Evolutionary conservation across 2,888 invertebrate species (phyloP).

Genomic region (Orchesellides sinensis): DNA sequence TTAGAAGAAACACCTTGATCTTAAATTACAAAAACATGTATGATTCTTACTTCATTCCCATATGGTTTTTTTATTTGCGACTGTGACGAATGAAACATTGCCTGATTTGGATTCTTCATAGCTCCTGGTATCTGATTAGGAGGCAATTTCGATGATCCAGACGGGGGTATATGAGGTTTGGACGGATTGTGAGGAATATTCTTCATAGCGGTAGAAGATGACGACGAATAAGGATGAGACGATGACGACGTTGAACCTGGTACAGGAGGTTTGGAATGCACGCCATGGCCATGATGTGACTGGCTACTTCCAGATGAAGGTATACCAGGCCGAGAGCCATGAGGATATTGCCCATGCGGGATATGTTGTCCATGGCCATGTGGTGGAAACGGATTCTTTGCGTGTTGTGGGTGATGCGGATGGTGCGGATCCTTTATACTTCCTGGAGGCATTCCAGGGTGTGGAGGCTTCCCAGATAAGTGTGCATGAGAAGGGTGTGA

Average conservation of each 20-base stretch:
- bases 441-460: conserved; percentile 49
- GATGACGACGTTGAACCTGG: conserved; percentile 38
- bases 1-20: too few species aligned
- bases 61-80: conserved; percentile 61
- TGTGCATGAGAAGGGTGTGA: conserved; percentile 35
- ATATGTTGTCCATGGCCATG: conserved; percentile 59
- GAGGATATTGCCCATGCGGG: conserved; percentile 58
- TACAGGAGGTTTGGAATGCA: conserved; percentile 58
- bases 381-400: conserved; percentile 52
- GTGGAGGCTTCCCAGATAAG: conserved; percentile 50
- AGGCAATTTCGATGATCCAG: conserved; percentile 43
- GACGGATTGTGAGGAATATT: conserved; percentile 64
- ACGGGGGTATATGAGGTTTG: conserved; percentile 56
- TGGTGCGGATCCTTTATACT: conserved; percentile 59
- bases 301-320: conserved; percentile 58
- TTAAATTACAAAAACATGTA: not conserved
- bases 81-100: conserved; percentile 54
- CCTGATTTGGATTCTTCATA: conserved; percentile 60
- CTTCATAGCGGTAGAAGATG: conserved; percentile 35
- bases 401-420: conserved; percentile 57
- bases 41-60: conserved; percentile 34
- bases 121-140: conserved; percentile 49
- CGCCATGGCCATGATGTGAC: conserved; percentile 64
- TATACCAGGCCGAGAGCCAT: conserved; percentile 52
- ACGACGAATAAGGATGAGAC: conserved; percentile 39